phyloP scores from a whole-genome alignment of 2,797 vertebrate species.

The Dromococcyx pavoninus region DNA sequence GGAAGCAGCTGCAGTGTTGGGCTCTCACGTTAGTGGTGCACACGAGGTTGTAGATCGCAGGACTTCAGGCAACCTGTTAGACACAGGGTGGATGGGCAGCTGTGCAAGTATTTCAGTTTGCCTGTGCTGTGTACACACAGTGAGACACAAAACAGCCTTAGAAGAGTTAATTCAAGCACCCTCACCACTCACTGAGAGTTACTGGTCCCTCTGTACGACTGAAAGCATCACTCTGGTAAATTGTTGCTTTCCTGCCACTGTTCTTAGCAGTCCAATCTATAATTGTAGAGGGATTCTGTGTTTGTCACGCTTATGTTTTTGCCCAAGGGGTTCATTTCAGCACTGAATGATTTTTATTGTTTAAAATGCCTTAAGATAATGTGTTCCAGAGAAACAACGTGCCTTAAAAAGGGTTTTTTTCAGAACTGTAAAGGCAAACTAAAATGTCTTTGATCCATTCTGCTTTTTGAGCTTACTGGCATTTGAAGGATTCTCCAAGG shows the following conservation, averaged over 20 bases:
- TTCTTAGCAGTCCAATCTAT: not conserved
- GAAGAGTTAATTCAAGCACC: not conserved
- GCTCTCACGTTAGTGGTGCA: fast-evolving
- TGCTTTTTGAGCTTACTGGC: not conserved
- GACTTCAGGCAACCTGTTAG: not conserved
- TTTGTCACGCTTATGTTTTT: not conserved
- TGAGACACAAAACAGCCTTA: not conserved
- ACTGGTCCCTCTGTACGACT: not conserved
- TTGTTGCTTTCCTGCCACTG: not conserved
- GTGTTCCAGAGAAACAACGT: not conserved
- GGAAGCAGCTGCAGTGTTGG: not conserved
- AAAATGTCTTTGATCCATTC: not conserved
- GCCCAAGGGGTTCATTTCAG: not conserved
- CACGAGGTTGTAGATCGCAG: fast-evolving
- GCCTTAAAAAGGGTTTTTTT: not conserved
- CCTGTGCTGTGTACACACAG: fast-evolving
- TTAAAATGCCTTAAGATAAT: not conserved
- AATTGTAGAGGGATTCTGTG: not conserved
- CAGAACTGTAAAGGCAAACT: not conserved
- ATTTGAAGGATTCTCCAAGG: not conserved
- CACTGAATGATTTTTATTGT: not conserved
- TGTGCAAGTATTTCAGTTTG: not conserved
- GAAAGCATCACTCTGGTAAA: not conserved
- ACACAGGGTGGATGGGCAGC: fast-evolving
- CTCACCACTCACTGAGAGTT: not conserved